Evolutionary conservation across 1,140 invertebrate genomes (phyloP).

Genomic region (Drosophila burlai): DNA sequence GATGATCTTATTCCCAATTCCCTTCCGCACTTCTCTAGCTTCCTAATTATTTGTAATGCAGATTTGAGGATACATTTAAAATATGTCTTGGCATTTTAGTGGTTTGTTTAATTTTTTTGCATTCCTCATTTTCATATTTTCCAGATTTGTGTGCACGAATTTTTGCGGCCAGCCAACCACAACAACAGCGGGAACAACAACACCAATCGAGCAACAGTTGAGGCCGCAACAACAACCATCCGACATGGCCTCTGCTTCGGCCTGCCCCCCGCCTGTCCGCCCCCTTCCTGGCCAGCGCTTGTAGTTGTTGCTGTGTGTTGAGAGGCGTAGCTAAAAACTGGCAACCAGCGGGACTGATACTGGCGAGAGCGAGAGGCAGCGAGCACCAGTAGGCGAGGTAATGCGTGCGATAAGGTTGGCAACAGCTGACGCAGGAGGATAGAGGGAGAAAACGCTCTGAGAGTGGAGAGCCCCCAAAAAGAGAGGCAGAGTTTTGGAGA

Average conservation of each 20-base stretch:
- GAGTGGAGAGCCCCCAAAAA: conserved; percentile 8
- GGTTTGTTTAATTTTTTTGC: conserved; percentile 1
- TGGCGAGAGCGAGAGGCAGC: conserved; percentile 38
- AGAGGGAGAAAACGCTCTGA: conserved; percentile 6
- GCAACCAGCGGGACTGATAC: conserved; percentile 23
- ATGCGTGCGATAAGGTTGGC: conserved; percentile 70
- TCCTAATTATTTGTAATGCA: conserved; percentile 1
- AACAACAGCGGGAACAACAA: conserved; percentile 59
- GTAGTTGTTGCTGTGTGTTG: conserved; percentile 41
- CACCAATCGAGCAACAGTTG: conserved; percentile 50
- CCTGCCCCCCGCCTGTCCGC: conserved; percentile 41
- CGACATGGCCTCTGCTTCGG: conserved; percentile 41
- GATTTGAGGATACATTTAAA: not conserved
- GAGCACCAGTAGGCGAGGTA: conserved; percentile 13
- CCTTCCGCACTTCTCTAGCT: not conserved
- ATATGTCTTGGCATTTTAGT: not conserved
- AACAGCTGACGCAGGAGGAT: conserved; percentile 22
- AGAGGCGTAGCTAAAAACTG: conserved; percentile 79
- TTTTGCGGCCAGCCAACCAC: conserved; percentile 56
- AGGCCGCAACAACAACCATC: conserved; percentile 44
- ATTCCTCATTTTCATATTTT: conserved; percentile 7
- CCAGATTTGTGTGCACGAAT: conserved; percentile 1
- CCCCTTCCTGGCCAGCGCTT: conserved; percentile 25
- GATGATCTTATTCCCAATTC: not conserved
- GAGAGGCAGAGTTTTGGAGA: conserved; percentile 24